phyloP scores from a whole-genome alignment of 2,797 vertebrate genomes.

The Allobates femoralis region DNA sequence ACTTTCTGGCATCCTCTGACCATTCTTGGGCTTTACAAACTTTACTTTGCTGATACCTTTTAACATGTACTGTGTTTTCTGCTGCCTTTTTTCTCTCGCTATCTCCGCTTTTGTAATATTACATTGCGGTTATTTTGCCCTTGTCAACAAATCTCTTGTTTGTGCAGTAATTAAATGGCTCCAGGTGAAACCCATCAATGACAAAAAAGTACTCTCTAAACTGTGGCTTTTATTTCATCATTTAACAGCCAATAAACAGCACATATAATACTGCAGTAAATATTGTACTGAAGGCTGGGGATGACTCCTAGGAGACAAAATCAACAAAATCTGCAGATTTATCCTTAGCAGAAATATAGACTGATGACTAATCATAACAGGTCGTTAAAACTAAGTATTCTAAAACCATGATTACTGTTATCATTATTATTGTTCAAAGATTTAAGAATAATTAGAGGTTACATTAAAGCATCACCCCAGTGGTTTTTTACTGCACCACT shows the following conservation, averaged over 20 bases:
- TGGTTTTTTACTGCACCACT: no score
- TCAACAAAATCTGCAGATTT: not conserved
- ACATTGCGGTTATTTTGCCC: not conserved
- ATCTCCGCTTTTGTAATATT: not conserved
- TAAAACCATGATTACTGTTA: not conserved
- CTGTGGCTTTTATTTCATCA: not conserved
- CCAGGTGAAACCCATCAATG: not conserved
- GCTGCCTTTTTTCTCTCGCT: not conserved
- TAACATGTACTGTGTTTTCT: not conserved
- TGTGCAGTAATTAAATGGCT: constrained; percentile 22
- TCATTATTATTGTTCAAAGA: not conserved
- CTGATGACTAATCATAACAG: not conserved
- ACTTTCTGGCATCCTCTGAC: not conserved
- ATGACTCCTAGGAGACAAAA: not conserved
- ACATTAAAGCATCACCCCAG: no score
- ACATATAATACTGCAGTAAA: not conserved
- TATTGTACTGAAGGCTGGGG: not conserved
- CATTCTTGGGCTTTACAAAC: not conserved
- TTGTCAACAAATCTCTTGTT: not conserved
- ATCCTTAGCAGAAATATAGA: not conserved
- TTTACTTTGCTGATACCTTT: not conserved
- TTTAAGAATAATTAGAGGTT: no score
- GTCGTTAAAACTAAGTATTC: not conserved
- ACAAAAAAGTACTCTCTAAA: not conserved
- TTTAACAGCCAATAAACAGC: not conserved